These are phyloP conservation scores for Okamejei kenojei DNA, from an alignment of 2,797 vertebrate species.

Conservation along the genomic window DNA sequence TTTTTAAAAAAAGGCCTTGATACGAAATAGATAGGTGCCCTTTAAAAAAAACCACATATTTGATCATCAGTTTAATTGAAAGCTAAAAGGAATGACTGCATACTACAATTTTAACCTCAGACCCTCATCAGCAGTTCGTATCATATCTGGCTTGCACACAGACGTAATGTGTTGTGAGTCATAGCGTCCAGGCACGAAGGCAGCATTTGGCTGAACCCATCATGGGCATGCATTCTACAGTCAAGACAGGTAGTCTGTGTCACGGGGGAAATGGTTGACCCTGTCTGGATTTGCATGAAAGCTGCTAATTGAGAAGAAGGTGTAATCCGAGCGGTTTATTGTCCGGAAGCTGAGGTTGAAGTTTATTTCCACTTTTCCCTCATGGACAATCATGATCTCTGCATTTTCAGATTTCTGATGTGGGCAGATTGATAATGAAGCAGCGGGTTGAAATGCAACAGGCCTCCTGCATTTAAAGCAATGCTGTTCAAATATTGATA, in stretches of 20 bases:
- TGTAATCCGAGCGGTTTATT: constrained; percentile 77
- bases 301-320: constrained; percentile 96
- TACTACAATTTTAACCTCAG: constrained; percentile 87
- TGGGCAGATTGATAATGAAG: background rate
- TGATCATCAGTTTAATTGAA: constrained; percentile 98
- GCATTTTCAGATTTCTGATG: constrained; percentile 14
- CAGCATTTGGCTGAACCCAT: constrained; percentile 84
- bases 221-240: constrained; percentile 73
- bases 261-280: constrained; percentile 75
- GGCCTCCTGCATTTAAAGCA: background rate
- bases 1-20: background rate
- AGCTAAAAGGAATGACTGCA: constrained; percentile 80
- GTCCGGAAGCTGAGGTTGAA: constrained; percentile 70
- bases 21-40: constrained; percentile 50
- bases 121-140: constrained; percentile 90
- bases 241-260: constrained; percentile 75
- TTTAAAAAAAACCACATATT: constrained; percentile 72
- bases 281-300: constrained; percentile 79
- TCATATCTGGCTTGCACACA: constrained; percentile 86
- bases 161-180: constrained; percentile 83
- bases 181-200: constrained; percentile 73
- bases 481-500: background rate
- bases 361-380: constrained; percentile 69
- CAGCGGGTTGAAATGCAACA: background rate
- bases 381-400: background rate